These are phyloP conservation scores for Nasonovia ribisnigri DNA, from an alignment of 2,888 invertebrate species.

Conservation along the genomic window DNA sequence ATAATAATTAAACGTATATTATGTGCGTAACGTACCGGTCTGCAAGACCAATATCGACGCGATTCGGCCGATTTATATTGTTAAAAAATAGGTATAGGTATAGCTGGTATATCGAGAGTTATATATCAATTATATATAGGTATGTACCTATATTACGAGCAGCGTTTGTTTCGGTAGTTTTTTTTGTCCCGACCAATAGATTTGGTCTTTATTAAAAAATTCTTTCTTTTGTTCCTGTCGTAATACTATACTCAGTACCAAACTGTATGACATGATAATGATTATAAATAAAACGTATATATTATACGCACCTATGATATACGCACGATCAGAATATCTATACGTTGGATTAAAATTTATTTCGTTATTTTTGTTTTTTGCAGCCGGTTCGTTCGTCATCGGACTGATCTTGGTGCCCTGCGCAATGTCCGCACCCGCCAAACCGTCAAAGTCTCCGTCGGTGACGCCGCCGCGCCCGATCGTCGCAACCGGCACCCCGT, in stretches of 20 bases:
- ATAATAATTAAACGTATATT: not conserved
- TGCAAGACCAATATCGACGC: not conserved
- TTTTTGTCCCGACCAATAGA: not conserved
- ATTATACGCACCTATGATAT: not conserved
- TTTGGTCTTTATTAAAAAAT: not conserved
- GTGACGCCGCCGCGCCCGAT: not conserved
- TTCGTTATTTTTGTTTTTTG: not conserved
- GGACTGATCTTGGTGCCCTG: slow-evolving; percentile 56
- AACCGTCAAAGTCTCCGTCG: not conserved
- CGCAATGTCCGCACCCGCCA: slow-evolving; percentile 53
- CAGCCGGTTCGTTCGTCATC: slow-evolving; percentile 61
- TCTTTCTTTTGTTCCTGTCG: not conserved
- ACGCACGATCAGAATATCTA: not conserved
- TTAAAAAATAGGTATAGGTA: not conserved
- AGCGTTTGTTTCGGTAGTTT: not conserved
- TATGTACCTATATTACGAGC: no score
- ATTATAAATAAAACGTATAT: not conserved
- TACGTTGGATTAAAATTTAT: not conserved
- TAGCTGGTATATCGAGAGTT: not conserved
- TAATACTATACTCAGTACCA: not conserved
- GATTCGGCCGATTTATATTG: not conserved
- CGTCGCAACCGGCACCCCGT: slow-evolving; percentile 45
- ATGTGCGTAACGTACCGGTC: not conserved
- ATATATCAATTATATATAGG: not conserved
- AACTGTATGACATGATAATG: not conserved